Base-by-base conservation (phyloP, 2,888 invertebrate species). In the Chalcis sispes region DNA sequence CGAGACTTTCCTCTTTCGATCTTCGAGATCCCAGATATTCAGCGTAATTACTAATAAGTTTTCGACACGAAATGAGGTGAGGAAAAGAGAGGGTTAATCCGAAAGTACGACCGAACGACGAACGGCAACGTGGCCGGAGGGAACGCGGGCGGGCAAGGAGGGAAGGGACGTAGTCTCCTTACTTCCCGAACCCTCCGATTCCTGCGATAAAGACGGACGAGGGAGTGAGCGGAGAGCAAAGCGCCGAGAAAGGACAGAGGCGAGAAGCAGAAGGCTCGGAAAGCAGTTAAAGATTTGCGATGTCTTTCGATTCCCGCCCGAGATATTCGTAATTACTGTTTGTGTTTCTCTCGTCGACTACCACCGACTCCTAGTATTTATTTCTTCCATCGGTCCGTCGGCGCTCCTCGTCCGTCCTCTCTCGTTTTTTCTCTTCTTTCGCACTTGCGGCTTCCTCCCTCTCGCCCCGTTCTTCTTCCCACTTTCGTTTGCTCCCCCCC, bases 251-350 rank as follows among this genome's bases (percentile, higher is more conserved):
- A 69, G 59, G 32, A 58, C 42, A 42, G 54, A 27, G 80, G 27
- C 48, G 54, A 79, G 79, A 77, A 82, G 81, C 81, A 79, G 84
- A 83, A 85, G 85, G 83, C 85, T 85, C 67, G 75, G 75, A 83
- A 85, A 86, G 85, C 88, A 87, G 88, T 87, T 87, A 87, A 88
- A 88, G 87, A 88, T 88, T 86, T 86, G 87, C 88, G 84, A 88
- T 88, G 88, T 88, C 88, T 88, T 88, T 88, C 87, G 88, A 88
- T 88, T 87, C 86, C 85, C 83, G 79, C 82, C 84, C 83, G 82
- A 88, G 88, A 88, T 89, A 88, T 87, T 87, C 87, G 88, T 89
- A 89, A 89, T 89, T 89, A 88, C 88, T 88, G 88, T 89, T 89
- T 89, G 88, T 88, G 86, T 88, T 89, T 87, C 88, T 88, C 87